These are phyloP conservation scores for Drosophila navojoa DNA, from an alignment of 1,140 invertebrate species.

Conservation along the genomic window DNA sequence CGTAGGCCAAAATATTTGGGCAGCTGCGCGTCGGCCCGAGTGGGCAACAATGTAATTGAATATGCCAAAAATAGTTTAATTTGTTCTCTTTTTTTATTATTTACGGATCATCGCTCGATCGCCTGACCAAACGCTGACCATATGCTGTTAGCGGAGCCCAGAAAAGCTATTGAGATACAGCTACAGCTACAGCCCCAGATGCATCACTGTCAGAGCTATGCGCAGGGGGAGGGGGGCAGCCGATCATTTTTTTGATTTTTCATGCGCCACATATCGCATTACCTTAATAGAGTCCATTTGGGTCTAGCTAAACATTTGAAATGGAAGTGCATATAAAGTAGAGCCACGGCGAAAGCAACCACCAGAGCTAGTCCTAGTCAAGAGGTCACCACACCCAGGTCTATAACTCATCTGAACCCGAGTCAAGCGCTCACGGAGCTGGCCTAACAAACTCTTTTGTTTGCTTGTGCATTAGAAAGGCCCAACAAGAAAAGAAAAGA, in stretches of 20 bases:
- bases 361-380: slow-evolving; percentile 24
- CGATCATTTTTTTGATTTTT: slow-evolving; percentile 61
- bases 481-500: slow-evolving; percentile 14
- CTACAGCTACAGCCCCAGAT: slow-evolving; percentile 29
- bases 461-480: slow-evolving; percentile 15
- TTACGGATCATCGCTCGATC: slow-evolving; percentile 6
- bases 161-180: neutral
- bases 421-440: slow-evolving; percentile 3
- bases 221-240: too few species aligned
- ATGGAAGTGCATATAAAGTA: slow-evolving; percentile 46
- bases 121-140: slow-evolving; percentile 54
- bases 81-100: neutral
- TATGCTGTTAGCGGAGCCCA: slow-evolving; percentile 34
- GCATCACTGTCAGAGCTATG: slow-evolving; percentile 48
- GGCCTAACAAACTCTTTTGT: slow-evolving; percentile 55
- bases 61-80: slow-evolving; percentile 65
- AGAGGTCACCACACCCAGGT: slow-evolving; percentile 65
- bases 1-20: slow-evolving; percentile 66
- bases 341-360: slow-evolving; percentile 44
- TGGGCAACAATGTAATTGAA: slow-evolving; percentile 54
- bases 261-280: slow-evolving; percentile 65
- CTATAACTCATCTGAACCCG: slow-evolving; percentile 62
- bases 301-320: slow-evolving; percentile 19
- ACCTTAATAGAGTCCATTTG: slow-evolving; percentile 71
- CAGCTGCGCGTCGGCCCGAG: slow-evolving; percentile 43